phyloP scores from a whole-genome alignment of 2,113 vertebrate genomes.

The Ictalurus furcatus region DNA sequence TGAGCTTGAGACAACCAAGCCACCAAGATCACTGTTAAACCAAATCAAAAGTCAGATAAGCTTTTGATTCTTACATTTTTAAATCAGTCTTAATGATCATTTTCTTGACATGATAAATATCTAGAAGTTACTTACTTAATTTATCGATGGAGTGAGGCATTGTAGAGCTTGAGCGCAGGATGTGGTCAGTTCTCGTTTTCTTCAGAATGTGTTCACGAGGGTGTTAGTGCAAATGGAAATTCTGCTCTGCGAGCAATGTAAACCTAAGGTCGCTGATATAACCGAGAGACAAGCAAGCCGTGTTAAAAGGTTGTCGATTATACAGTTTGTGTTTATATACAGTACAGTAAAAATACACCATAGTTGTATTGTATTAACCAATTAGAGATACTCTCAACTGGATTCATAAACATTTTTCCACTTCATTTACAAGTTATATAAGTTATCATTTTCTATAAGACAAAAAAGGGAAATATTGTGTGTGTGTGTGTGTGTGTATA shows the following conservation, averaged over 20 bases:
- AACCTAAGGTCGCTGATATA: background rate
- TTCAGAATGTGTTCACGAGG: background rate
- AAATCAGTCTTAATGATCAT: background rate
- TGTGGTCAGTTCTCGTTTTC: background rate
- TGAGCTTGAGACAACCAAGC: background rate
- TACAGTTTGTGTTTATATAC: background rate
- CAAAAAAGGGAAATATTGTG: too few relatives aligned
- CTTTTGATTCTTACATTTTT: background rate
- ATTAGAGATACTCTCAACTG: background rate
- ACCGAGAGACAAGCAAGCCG: background rate
- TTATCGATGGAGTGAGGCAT: background rate
- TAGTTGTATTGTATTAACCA: background rate
- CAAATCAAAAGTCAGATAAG: background rate
- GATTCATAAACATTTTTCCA: background rate
- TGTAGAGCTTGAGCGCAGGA: background rate
- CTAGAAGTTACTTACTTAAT: slow-evolving; percentile 4
- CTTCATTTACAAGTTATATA: background rate
- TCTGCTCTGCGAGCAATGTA: background rate
- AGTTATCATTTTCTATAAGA: too few relatives aligned
- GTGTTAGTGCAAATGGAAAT: background rate
- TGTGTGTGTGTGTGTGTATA: too few relatives aligned
- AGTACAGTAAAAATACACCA: background rate
- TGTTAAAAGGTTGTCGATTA: background rate
- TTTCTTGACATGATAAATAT: background rate
- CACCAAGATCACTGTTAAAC: slow-evolving; percentile 22